A percentile compares a stretch with the other conserved stretches of the same genome.
These are phyloP conservation scores for Diuraphis noxia DNA, from an alignment of 1,140 invertebrate genomes.

Conservation along the genomic window DNA sequence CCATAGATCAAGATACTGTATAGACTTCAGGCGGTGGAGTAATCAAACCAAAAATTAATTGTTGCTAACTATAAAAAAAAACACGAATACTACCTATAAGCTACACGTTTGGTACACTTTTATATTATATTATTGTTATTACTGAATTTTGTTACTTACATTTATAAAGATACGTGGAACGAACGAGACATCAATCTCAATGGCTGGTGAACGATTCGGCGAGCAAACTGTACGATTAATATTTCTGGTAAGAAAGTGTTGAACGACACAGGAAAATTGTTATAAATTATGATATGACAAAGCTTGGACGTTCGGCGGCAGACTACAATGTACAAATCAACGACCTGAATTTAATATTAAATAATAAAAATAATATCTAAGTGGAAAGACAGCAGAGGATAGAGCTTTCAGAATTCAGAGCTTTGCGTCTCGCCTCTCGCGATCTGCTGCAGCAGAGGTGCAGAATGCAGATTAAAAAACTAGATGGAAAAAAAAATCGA, in stretches of 20 bases:
- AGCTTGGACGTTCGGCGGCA: background rate
- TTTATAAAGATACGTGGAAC: conserved; percentile 35
- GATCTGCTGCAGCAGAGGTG: background rate
- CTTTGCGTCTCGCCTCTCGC: background rate
- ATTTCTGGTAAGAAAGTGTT: background rate
- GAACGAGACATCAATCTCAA: conserved; percentile 38
- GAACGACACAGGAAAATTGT: background rate
- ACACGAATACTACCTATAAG: background rate
- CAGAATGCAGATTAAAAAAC: background rate
- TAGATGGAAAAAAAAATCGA: background rate
- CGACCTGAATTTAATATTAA: background rate
- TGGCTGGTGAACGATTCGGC: background rate
- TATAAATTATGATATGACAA: background rate
- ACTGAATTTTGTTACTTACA: conserved; percentile 31
- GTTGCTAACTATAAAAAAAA: background rate
- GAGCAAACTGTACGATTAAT: background rate
- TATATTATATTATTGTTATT: background rate
- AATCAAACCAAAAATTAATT: background rate
- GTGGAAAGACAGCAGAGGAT: no score
- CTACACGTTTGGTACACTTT: background rate
- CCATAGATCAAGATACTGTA: background rate
- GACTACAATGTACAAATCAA: background rate
- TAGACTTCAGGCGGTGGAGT: background rate
- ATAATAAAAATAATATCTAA: background rate
- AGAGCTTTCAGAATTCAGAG: no score